Evolutionary conservation across 1,140 invertebrate genomes (phyloP).

Genomic region (Apis mellifera): DNA sequence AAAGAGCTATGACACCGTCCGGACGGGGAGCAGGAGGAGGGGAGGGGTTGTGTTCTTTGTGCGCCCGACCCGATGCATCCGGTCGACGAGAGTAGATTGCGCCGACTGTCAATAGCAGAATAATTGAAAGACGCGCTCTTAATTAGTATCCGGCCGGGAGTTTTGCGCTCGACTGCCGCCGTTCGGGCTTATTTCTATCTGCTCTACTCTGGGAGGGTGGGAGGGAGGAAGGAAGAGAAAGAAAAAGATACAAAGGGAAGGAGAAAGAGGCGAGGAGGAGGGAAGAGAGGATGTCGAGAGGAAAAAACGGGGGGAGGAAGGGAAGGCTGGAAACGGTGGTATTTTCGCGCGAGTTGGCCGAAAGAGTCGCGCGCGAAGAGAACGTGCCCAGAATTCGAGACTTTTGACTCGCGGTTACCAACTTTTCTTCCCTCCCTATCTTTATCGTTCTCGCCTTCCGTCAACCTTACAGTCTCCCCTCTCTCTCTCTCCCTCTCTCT

Average conservation of each 20-base stretch:
- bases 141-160: slow-evolving; percentile 60
- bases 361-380: slow-evolving; percentile 23
- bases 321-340: slow-evolving; percentile 2
- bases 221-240: not conserved
- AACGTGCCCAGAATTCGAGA: slow-evolving; percentile 41
- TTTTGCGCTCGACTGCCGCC: slow-evolving; percentile 16
- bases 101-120: slow-evolving; percentile 66
- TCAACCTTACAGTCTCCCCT: not conserved
- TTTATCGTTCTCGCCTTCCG: not conserved
- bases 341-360: slow-evolving; percentile 37
- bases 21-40: not conserved
- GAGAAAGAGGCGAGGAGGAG: not conserved
- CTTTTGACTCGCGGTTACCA: slow-evolving; percentile 34
- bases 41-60: slow-evolving; percentile 52
- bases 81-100: slow-evolving; percentile 56
- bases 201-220: not conserved
- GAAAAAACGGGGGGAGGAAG: not conserved
- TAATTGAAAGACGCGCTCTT: slow-evolving; percentile 66
- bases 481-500: not conserved
- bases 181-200: slow-evolving; percentile 49
- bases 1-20: slow-evolving; percentile 23
- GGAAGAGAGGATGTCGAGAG: not conserved
- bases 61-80: slow-evolving; percentile 22
- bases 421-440: slow-evolving; percentile 4
- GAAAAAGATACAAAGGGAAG: slow-evolving; percentile 4